A percentile compares a stretch with the other conserved stretches of the same genome.
Conservation (phyloP, 2,113 vertebrate genomes). For the Ammodytes marinus region DNA sequence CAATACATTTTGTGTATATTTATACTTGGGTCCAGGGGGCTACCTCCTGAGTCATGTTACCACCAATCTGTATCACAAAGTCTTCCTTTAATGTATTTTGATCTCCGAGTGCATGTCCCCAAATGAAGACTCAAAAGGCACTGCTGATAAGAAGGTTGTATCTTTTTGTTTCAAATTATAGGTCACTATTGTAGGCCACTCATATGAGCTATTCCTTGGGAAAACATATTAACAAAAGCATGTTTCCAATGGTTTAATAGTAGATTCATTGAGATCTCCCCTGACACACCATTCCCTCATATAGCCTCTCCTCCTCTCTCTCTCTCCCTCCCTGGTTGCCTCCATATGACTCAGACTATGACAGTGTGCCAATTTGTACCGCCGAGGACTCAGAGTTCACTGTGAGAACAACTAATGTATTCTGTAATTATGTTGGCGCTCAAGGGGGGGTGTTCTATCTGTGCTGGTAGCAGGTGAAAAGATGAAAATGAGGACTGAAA, state of each 20-base stretch:
- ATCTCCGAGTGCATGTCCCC: no score
- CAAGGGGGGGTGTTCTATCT: slow-evolving; percentile 21
- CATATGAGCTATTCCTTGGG: neutral
- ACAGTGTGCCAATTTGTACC: slow-evolving; percentile 1
- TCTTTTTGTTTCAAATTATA: neutral
- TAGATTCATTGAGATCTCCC: slow-evolving; percentile 4
- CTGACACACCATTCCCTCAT: slow-evolving; percentile 13
- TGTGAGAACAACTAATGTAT: slow-evolving; percentile 26
- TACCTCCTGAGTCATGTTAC: neutral
- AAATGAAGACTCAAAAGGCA: neutral
- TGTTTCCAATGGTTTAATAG: neutral
- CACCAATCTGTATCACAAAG: no score
- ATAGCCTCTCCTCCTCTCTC: slow-evolving; percentile 42
- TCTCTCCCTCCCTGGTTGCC: slow-evolving; percentile 26
- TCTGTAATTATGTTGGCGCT: slow-evolving; percentile 20
- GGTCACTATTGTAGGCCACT: neutral
- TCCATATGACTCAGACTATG: slow-evolving; percentile 58
- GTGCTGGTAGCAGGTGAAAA: slow-evolving; percentile 29
- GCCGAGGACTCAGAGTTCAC: slow-evolving; percentile 30
- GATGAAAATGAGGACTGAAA: slow-evolving; percentile 25
- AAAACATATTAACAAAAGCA: neutral
- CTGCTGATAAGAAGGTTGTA: neutral
- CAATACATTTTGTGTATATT: no score
- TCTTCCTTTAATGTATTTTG: no score
- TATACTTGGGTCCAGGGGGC: neutral